phyloP scores from a whole-genome alignment of 1,140 invertebrate genomes.

The Saccostrea glomerata region DNA sequence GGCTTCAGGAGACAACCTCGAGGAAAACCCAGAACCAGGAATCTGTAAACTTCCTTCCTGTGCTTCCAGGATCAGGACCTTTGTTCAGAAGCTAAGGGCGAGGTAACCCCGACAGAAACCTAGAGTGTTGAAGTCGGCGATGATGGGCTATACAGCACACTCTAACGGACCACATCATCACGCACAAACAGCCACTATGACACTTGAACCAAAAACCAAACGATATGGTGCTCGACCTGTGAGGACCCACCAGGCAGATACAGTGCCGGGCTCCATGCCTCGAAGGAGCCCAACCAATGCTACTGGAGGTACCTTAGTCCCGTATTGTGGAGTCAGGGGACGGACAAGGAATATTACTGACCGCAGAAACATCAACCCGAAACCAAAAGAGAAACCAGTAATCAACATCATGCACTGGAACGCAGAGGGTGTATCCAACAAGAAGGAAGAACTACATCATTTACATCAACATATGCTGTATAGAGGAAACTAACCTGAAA shows the following conservation, averaged over 20 bases:
- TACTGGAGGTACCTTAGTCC: constrained; percentile 42
- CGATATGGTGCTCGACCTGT: constrained; percentile 16
- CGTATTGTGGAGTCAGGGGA: constrained; percentile 40
- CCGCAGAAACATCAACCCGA: constrained; percentile 25
- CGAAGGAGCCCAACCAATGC: constrained; percentile 1
- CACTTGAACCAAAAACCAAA: constrained; percentile 9
- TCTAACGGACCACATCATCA: too few relatives aligned
- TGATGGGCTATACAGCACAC: too few relatives aligned
- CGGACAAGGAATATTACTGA: background rate
- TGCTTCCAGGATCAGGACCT: too few relatives aligned
- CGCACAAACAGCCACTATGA: background rate
- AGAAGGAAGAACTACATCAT: constrained; percentile 26
- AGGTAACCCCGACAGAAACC: too few relatives aligned
- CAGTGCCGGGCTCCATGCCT: constrained; percentile 4
- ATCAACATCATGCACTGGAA: constrained; percentile 52
- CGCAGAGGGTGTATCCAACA: constrained; percentile 47
- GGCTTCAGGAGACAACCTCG: too few relatives aligned
- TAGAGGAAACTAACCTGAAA: too few relatives aligned
- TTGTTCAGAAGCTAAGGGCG: too few relatives aligned
- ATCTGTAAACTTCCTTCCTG: too few relatives aligned
- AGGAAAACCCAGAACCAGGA: too few relatives aligned
- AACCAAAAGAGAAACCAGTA: constrained; percentile 33
- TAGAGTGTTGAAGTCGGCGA: too few relatives aligned
- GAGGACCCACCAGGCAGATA: constrained; percentile 1
- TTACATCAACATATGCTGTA: constrained; percentile 37